A percentile compares a stretch with the other conserved stretches of the same genome.
These are phyloP conservation scores for Sylvietta virens DNA, from an alignment of 2,113 vertebrate species.

Conservation along the genomic window DNA sequence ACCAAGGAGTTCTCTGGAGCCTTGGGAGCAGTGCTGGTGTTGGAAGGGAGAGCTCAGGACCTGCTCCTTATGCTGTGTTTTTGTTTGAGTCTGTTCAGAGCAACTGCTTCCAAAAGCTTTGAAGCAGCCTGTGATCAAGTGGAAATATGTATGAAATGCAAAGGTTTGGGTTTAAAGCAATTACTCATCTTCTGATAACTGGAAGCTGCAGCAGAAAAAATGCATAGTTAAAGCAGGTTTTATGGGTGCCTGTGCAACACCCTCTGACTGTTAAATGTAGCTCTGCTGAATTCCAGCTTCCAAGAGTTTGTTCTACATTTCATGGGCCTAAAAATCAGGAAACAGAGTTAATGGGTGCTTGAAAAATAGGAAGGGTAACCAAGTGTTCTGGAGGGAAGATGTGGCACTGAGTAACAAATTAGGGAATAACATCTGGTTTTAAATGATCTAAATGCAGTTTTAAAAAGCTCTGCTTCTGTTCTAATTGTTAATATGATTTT, in stretches of 20 bases:
- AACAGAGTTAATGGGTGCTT: background rate
- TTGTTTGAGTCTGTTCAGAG: background rate
- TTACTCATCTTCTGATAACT: background rate
- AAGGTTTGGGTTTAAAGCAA: background rate
- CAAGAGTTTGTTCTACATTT: background rate
- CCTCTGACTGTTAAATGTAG: background rate
- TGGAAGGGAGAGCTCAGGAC: background rate
- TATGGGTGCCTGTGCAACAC: background rate
- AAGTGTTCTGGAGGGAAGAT: background rate
- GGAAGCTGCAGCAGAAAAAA: background rate
- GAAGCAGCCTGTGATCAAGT: background rate
- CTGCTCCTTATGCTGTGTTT: background rate
- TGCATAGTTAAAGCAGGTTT: background rate
- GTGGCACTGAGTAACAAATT: accelerated
- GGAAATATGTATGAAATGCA: background rate
- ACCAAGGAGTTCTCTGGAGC: background rate
- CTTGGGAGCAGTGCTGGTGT: background rate
- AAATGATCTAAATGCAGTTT: background rate
- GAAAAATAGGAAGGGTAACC: background rate
- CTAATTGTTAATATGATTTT: background rate
- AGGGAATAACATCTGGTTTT: background rate
- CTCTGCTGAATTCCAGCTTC: background rate
- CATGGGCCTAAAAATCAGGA: background rate
- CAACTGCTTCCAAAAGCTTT: background rate
- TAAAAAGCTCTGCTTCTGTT: background rate